Conservation (phyloP, 2,113 vertebrate species). For the Pseudorhombus dupliciocellatus region DNA sequence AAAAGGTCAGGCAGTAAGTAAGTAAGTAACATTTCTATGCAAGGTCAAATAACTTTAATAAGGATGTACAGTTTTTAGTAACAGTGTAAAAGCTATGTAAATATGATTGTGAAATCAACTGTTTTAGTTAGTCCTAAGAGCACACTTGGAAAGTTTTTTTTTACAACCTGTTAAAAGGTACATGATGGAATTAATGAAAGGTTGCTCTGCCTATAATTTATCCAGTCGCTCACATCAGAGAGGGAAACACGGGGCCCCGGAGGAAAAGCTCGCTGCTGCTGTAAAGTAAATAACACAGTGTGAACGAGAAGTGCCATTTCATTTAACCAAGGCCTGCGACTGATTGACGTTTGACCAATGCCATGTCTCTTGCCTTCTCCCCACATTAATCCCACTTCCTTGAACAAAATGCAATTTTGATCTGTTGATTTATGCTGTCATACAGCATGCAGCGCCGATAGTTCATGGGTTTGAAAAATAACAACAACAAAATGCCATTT, state of each 20-base stretch:
- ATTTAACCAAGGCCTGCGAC: constrained; percentile 45
- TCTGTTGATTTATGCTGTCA: constrained; percentile 71
- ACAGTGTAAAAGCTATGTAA: too few species aligned
- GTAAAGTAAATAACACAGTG: constrained; percentile 52
- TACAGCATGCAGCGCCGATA: constrained; percentile 56
- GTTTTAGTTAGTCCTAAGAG: not conserved
- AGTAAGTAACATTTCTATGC: too few species aligned
- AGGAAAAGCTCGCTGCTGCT: constrained; percentile 45
- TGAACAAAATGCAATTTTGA: constrained; percentile 66
- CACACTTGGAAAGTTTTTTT: constrained; percentile 13
- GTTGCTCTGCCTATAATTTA: constrained; percentile 19
- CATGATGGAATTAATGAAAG: constrained; percentile 5
- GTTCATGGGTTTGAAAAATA: constrained; percentile 72
- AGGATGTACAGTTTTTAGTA: too few species aligned
- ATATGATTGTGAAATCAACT: too few species aligned
- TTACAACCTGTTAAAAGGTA: not conserved
- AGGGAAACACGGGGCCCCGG: constrained; percentile 17
- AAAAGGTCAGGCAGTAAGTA: too few species aligned
- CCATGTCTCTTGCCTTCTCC: constrained; percentile 61
- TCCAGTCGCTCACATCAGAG: constrained; percentile 25
- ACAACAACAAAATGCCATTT: constrained; percentile 74
- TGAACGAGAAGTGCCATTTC: constrained; percentile 58
- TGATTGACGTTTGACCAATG: constrained; percentile 76
- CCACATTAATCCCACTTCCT: constrained; percentile 68
- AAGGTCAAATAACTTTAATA: too few species aligned